A percentile compares a stretch with the other conserved stretches of the same genome.
Evolutionary conservation across 2,113 vertebrate species (phyloP).

Genomic region (Eublepharis macularius): DNA sequence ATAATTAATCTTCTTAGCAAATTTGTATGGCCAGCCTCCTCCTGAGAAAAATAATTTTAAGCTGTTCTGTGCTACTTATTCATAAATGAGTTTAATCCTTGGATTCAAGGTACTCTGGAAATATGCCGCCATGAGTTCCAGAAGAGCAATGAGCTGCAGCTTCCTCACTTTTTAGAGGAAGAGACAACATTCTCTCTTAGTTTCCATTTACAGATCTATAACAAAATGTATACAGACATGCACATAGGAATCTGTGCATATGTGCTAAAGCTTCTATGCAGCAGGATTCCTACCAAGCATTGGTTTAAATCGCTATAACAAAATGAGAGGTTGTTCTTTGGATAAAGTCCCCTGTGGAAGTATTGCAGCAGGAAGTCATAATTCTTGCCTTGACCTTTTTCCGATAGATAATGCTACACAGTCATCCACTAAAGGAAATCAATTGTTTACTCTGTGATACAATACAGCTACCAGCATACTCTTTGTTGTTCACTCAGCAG

Average conservation of each 20-base stretch:
- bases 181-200: not conserved
- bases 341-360: not conserved
- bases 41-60: not conserved
- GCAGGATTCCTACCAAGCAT: not conserved
- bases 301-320: not conserved
- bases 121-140: not conserved
- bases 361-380: not conserved
- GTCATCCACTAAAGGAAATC: not conserved
- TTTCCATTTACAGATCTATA: not conserved
- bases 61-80: not conserved
- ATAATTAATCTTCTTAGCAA: not conserved
- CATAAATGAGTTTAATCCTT: not conserved
- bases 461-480: not conserved
- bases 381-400: not conserved
- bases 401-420: not conserved
- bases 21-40: not conserved
- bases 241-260: not conserved
- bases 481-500: not conserved
- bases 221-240: not conserved
- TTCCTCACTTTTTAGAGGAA: not conserved
- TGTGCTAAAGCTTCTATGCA: not conserved
- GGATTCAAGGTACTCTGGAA: not conserved
- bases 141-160: not conserved
- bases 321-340: not conserved
- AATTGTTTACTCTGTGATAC: not conserved